These are phyloP conservation scores for Hoplodrina blanda DNA, from an alignment of 2,888 invertebrate genomes.

Conservation along the genomic window DNA sequence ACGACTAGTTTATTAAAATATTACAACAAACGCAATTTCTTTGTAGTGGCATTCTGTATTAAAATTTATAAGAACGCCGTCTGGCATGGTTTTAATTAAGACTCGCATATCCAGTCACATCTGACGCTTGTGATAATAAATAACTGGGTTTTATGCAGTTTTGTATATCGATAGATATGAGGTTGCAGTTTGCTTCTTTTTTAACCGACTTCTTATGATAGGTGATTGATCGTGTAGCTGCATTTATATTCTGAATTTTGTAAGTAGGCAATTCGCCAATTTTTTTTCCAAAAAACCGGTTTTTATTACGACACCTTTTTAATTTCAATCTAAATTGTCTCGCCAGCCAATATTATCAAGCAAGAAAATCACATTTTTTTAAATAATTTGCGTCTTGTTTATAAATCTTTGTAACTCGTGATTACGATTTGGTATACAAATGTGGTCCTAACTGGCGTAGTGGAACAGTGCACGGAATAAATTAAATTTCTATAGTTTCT, in stretches of 20 bases:
- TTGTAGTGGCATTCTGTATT: conserved; percentile 57
- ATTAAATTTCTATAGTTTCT: too few relatives aligned
- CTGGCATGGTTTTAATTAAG: conserved; percentile 71
- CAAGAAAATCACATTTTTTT: too few relatives aligned
- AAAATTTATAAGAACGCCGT: conserved; percentile 67
- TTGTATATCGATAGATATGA: conserved; percentile 23
- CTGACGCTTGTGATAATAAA: conserved; percentile 63
- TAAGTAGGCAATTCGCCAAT: too few relatives aligned
- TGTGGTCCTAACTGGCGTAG: too few relatives aligned
- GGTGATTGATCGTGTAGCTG: not conserved
- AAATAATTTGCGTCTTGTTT: too few relatives aligned
- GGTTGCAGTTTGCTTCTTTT: not conserved
- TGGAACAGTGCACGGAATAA: not conserved
- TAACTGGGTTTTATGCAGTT: conserved; percentile 47
- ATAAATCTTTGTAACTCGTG: too few relatives aligned
- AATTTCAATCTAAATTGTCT: too few relatives aligned
- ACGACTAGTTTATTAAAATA: conserved; percentile 62
- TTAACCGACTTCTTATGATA: not conserved
- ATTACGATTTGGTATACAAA: not conserved
- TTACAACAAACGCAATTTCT: conserved; percentile 54
- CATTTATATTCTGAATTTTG: too few relatives aligned
- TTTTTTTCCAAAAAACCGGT: too few relatives aligned
- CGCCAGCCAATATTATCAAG: too few relatives aligned
- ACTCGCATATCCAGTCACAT: conserved; percentile 69
- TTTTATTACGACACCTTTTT: too few relatives aligned